Base-by-base conservation (phyloP, 2,888 invertebrate genomes). In the Cheilosia vernalis region DNA sequence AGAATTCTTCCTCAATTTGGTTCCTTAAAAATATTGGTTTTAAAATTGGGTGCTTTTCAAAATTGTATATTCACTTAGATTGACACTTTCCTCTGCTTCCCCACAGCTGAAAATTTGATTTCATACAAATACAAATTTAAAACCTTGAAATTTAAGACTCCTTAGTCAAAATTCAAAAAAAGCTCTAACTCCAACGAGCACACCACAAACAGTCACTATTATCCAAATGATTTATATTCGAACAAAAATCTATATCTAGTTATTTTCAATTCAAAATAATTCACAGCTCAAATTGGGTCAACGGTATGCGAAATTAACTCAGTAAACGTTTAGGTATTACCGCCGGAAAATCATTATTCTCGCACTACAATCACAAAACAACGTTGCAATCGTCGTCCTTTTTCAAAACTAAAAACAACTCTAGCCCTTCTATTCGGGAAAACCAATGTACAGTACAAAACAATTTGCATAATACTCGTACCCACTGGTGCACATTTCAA, bases 321-420 rank as follows among this genome's bases (percentile, higher is more conserved):
- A 19, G 51, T 63, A 15, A 40, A 27, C 13, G 33, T 60, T 47
- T 2, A 37, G 19, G 49, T 27, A 33, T 21, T 27, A 55, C 9
- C 51, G 63, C 56, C 55, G 73, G 78, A 73, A 76, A 73, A 67
- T 69, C 73, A 53, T 78, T 78, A 78, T 56, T 83, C 78, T 30
- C 49, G 15, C 37, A 55, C 49, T n/a, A 40, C 7, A 51, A 7
- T 13, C 21, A 24, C 37, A 61, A 44, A 64, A 17, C 17, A 40
- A 37, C 58, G 19, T 49, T 47, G 37, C 66, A 67, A 60, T 17
- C 9, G 49, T 49, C 61, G 56, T 63, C 56, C 76, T 37, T 64
- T 27, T 27, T 13, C 4, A 60, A 67, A 61, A 73, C 78, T 83
- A 63, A 83, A 78, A 56, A 63, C 49, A 63, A 63, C 5, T 67